Percentiles rank a stretch among this genome's conserved stretches.
phyloP scores from a whole-genome alignment of 2,113 vertebrate species.

The Sturnus vulgaris region DNA sequence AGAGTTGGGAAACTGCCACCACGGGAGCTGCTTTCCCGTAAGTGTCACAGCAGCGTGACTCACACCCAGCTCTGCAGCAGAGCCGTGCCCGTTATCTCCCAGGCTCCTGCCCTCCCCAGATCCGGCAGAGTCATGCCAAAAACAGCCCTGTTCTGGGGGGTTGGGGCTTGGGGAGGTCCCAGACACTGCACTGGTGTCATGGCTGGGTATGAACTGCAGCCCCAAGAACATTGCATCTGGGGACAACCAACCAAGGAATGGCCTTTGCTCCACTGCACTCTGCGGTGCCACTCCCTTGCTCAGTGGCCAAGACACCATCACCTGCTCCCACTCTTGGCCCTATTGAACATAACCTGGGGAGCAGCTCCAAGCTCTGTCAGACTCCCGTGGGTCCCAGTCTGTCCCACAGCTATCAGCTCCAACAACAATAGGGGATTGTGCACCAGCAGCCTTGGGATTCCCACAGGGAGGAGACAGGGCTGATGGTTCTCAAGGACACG shows the following conservation, averaged over 20 bases:
- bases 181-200: rapidly evolving
- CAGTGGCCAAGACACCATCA: background rate
- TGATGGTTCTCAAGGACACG: background rate
- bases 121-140: background rate
- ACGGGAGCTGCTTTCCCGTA: background rate
- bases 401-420: background rate
- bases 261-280: background rate
- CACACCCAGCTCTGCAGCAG: background rate
- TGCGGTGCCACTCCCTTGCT: background rate
- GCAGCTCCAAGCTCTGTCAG: background rate
- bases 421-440: rapidly evolving
- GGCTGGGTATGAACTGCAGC: rapidly evolving
- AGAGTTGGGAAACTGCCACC: background rate
- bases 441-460: background rate
- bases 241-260: background rate
- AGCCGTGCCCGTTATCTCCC: rapidly evolving
- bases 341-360: rapidly evolving
- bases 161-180: background rate
- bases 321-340: background rate
- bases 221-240: rapidly evolving
- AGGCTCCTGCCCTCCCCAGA: background rate
- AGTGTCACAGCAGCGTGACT: background rate
- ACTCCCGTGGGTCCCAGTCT: background rate
- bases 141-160: rapidly evolving
- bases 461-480: rapidly evolving